These are phyloP conservation scores for Anas capensis DNA, from an alignment of 2,797 vertebrate genomes.

Conservation along the genomic window DNA sequence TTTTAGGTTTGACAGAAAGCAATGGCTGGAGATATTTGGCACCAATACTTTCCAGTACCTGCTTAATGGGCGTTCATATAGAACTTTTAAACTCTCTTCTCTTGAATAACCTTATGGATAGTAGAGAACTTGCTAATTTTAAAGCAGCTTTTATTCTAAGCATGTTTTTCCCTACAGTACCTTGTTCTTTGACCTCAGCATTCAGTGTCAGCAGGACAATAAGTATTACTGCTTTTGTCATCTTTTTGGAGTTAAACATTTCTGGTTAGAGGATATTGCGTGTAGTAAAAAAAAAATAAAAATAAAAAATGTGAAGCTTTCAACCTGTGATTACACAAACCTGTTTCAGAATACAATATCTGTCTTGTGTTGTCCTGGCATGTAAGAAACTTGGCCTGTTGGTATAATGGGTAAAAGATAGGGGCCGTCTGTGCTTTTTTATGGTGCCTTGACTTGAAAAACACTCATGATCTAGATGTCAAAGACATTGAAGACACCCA, in stretches of 20 bases:
- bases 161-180: background rate
- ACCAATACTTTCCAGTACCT: too few relatives aligned
- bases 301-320: slow-evolving; percentile 6
- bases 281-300: background rate
- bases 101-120: background rate
- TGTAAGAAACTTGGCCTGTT: background rate
- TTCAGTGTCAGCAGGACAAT: background rate
- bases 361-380: background rate
- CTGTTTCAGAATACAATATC: background rate
- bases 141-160: background rate
- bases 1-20: background rate
- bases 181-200: background rate
- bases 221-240: background rate
- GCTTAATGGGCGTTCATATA: too few relatives aligned
- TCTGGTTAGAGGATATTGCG: background rate
- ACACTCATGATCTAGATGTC: background rate
- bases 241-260: background rate
- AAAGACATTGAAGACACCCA: background rate
- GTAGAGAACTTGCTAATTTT: background rate
- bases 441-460: background rate
- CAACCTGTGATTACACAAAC: background rate
- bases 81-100: background rate
- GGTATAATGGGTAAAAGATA: background rate
- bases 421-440: background rate
- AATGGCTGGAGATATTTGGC: background rate